Evolutionary conservation across 2,113 vertebrate species (phyloP), one percentile per base, ranked within the genome.

Genomic region (Brachyhypopomus gauderio): DNA sequence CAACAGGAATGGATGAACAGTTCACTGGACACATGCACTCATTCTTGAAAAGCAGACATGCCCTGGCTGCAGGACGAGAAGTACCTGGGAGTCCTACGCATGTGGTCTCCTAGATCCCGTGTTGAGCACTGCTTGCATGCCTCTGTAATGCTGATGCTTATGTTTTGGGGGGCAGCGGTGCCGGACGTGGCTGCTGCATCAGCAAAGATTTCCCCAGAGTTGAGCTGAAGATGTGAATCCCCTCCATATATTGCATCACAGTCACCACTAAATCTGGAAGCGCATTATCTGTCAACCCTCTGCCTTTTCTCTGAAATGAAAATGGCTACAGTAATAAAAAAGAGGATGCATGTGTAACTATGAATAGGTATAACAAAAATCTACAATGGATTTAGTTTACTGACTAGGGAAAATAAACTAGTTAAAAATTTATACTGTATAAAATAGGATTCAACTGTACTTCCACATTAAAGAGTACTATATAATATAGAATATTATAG

Each of bases 141-240:
- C 25, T 75, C 23, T 34, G 25, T 81, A 66, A 75, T 80, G 91
- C 89, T 93, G 89, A 93, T 89, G 75, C 63, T n/a, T n/a, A n/a
- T 6, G 83, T 80, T 90, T 80, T 74, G 20, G 55, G 22, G 59
- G 41, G 62, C 56, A 69, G 56, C 22, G 58, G 27, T 64, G 70
- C 60, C 74, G 36, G 55, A 58, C 62, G 80, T 38, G 60, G 41
- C 45, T 90, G 87, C 86, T 73, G 56, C 67, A 69, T 91, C 88
- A 92, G 89, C 89, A 79, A 52, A 87, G 75, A 87, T 83, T 87
- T 86, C 74, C 59, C 80, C 76, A 23, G 41, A 82, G 81, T 78
- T 45, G 75, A 71, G 67, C 75, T 22, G 71, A 64, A 72, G 62
- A 41, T 76, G 83, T 86, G 62, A 86, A 81, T 86, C 45, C 85